phyloP scores from a whole-genome alignment of 2,888 invertebrate species.

The Dynastes tityus region DNA sequence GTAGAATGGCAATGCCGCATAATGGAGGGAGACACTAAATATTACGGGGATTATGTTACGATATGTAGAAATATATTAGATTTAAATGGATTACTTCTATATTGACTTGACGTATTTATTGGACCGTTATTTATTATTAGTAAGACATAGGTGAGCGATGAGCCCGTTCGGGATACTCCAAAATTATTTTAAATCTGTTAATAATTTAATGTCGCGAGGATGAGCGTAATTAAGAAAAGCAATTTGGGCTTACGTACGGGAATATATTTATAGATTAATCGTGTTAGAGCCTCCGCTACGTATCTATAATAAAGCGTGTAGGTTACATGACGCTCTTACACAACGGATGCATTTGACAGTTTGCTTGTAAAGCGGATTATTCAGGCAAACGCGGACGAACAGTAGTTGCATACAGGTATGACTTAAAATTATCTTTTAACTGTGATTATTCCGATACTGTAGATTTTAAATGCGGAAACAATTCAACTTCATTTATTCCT shows the following conservation, averaged over 20 bases:
- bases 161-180: not conserved
- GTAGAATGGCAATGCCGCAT: constrained; percentile 59
- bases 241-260: constrained; percentile 16
- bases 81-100: constrained; percentile 60
- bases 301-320: not conserved
- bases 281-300: not conserved
- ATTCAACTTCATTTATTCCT: too few relatives aligned
- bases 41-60: constrained; percentile 63
- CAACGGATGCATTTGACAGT: not conserved
- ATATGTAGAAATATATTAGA: constrained; percentile 62
- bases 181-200: constrained; percentile 47
- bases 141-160: not conserved
- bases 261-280: constrained; percentile 36
- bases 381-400: not conserved
- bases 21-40: constrained; percentile 54
- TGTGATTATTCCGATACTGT: too few relatives aligned
- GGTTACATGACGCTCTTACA: not conserved
- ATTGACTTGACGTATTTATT: constrained; percentile 48
- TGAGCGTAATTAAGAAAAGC: constrained; percentile 16
- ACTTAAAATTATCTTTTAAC: too few relatives aligned
- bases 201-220: constrained; percentile 18
- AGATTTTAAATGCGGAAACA: too few relatives aligned
- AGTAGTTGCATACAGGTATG: too few relatives aligned
- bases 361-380: not conserved
- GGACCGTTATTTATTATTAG: constrained; percentile 44